These are phyloP conservation scores for Uria aalge DNA, from an alignment of 2,113 vertebrate species.

Conservation along the genomic window DNA sequence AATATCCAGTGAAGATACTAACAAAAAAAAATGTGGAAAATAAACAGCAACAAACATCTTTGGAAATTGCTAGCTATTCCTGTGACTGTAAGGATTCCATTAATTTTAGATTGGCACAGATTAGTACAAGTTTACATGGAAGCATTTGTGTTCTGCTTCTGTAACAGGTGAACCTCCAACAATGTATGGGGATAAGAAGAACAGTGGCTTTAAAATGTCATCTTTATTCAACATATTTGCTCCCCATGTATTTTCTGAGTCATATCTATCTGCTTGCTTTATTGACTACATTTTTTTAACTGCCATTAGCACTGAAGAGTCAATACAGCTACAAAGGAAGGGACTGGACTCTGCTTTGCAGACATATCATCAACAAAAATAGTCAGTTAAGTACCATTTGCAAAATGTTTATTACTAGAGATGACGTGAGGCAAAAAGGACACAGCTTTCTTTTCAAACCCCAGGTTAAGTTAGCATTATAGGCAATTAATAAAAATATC, in stretches of 20 bases:
- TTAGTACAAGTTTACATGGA: not conserved
- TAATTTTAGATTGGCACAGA: not conserved
- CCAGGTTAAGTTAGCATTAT: slow-evolving; percentile 35
- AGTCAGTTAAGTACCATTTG: not conserved
- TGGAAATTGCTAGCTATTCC: not conserved
- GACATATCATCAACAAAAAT: not conserved
- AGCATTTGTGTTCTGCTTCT: not conserved
- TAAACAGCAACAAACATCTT: not conserved
- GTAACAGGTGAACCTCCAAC: not conserved
- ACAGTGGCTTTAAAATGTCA: not conserved
- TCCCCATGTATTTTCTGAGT: not conserved
- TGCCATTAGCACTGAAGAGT: not conserved
- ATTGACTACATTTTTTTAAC: not conserved
- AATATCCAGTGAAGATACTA: not conserved
- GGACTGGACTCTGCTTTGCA: not conserved
- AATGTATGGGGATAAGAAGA: not conserved
- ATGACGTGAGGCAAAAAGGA: not conserved
- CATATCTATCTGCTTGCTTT: not conserved
- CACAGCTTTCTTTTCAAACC: slow-evolving; percentile 6
- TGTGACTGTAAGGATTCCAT: not conserved
- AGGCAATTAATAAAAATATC: slow-evolving; percentile 55
- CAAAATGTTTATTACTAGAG: not conserved
- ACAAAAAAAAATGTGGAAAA: not conserved
- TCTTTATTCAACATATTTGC: not conserved
- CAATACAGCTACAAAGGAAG: not conserved